A percentile compares a stretch with the other conserved stretches of the same genome.
Evolutionary conservation across 2,797 vertebrate species (phyloP).

Genomic region (Prunella strophiata): DNA sequence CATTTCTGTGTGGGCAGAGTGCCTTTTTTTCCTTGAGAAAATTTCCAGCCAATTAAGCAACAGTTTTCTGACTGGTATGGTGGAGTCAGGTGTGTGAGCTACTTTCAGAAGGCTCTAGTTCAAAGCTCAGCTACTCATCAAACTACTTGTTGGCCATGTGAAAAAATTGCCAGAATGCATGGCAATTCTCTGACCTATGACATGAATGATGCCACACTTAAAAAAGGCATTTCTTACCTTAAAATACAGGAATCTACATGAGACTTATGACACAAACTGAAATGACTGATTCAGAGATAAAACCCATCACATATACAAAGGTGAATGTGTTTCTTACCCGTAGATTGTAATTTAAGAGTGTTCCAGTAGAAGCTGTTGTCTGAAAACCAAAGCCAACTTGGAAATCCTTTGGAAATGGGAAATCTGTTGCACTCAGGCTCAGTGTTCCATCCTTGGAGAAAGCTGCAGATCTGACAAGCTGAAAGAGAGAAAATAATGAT

Average conservation of each 20-base stretch:
- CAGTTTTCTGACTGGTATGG: not conserved
- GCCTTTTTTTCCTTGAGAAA: not conserved
- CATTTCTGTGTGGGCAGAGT: not conserved
- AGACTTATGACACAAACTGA: not conserved
- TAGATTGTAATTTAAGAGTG: conserved; percentile 69
- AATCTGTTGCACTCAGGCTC: conserved; percentile 48
- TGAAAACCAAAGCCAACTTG: conserved; percentile 82
- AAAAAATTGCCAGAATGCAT: not conserved
- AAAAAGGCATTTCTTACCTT: not conserved
- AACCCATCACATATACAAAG: not conserved
- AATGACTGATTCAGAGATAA: not conserved
- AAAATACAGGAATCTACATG: not conserved
- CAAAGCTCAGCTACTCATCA: not conserved
- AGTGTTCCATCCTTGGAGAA: conserved; percentile 75
- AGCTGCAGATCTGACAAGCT: conserved; percentile 77
- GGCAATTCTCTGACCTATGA: not conserved
- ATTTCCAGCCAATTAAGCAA: not conserved
- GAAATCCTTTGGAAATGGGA: conserved; percentile 59
- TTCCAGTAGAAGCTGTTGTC: conserved; percentile 65
- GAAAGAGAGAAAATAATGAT: conserved; percentile 9
- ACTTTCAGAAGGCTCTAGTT: not conserved
- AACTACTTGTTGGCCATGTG: not conserved
- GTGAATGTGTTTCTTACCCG: conserved; percentile 51
- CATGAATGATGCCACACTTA: not conserved
- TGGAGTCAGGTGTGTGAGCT: not conserved